Base-by-base conservation (phyloP, 2,888 invertebrate species). In the Branchipolynoe longqiensis region DNA sequence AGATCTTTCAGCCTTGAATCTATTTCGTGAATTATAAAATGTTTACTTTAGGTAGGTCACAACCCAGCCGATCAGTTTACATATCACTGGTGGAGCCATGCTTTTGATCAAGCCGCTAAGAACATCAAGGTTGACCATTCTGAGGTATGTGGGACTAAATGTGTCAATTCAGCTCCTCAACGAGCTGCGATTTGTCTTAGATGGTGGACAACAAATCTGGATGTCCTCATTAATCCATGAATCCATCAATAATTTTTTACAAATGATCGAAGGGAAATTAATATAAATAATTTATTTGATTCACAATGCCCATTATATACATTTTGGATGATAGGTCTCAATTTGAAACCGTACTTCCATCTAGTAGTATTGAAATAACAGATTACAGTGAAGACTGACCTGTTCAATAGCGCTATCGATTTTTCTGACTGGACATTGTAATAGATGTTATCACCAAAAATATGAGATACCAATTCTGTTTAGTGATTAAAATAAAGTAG, bases 1-100 rank as follows among this genome's bases (percentile, higher is more conserved):
- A 12, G 8, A 18, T 8, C 48, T 48, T 8, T 48, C 18, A 48
- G 48, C 48, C 8, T 18, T 12, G 18, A 48, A 48, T 48, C 18
- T 18, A 48, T 48, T 12, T 12, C 6, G 3, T 64, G 31, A 31
- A 31, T 31, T 31, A 48, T 12, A 48, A 48, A 48, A 48, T 31
- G n/a, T 22, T 83, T 8, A 25, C 69, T 83, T 28, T 85, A 93
- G 92, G 90, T 98, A 33, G 98, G 98, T 0, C 96, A 96, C 89
- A 96, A 97, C 92, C 94, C 95, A 1, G 96, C 96, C 0, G 95
- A 96, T 8, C 96, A 96, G 90, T 97, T 96, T 91, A 96, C 96
- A 0, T 96, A 96, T 89, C 96, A 97, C 90, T 98, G 97, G 97
- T 97, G 97, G 97, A 96, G 96, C 88, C 95, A 95, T 14, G 94